Percentiles rank a stretch among this genome's conserved stretches.
phyloP scores from a whole-genome alignment of 2,888 invertebrate genomes.

The Agonopterix heracliana region DNA sequence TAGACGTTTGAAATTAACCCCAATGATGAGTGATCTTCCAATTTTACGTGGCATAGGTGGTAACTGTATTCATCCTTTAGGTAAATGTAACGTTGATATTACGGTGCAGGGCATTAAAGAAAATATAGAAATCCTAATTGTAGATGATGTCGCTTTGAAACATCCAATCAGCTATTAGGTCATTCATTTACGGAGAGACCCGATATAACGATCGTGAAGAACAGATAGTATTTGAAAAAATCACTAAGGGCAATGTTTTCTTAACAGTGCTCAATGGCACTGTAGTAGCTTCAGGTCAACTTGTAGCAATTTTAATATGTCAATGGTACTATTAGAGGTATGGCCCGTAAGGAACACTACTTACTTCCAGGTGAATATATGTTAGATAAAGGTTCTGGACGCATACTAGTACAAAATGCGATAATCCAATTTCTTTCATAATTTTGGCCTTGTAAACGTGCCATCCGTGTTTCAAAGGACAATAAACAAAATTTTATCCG shows the following conservation, averaged over 20 bases:
- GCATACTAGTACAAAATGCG: background rate
- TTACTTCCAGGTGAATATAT: constrained; percentile 3
- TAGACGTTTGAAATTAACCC: background rate
- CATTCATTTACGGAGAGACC: constrained; percentile 7
- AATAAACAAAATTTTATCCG: constrained; percentile 24
- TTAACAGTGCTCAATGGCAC: background rate
- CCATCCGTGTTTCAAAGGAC: constrained; percentile 36
- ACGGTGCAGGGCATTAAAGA: constrained; percentile 6
- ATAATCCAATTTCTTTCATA: no score
- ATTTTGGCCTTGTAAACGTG: constrained; percentile 24
- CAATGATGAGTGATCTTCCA: background rate
- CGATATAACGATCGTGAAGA: background rate
- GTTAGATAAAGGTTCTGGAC: background rate
- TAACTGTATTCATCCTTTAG: background rate
- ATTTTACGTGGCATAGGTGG: constrained; percentile 2
- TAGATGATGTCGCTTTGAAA: background rate
- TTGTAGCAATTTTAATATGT: no score
- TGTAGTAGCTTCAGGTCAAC: no score
- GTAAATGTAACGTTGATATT: background rate
- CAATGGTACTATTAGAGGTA: constrained; percentile 3
- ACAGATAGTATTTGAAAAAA: background rate
- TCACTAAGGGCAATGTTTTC: background rate
- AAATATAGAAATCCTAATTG: background rate
- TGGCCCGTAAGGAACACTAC: background rate
- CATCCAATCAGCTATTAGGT: background rate